Conservation (phyloP, 2,113 vertebrate species). For the Lepus timidus region DNA sequence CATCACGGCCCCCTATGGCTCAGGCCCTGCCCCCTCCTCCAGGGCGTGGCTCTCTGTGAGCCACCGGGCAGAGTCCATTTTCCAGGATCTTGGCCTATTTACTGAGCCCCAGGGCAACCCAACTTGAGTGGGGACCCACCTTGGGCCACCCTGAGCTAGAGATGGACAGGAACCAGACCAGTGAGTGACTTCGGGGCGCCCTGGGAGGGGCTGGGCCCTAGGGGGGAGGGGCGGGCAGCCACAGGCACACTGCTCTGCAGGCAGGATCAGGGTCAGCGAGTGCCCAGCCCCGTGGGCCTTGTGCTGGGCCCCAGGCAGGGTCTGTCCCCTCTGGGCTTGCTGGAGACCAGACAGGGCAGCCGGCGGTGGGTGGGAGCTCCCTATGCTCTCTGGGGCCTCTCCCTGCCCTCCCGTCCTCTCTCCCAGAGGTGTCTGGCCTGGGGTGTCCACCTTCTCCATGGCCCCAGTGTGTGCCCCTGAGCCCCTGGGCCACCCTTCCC, state of each 20-base stretch:
- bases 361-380: rapidly evolving
- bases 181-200: neutral
- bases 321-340: neutral
- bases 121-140: neutral
- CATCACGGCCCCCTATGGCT: neutral
- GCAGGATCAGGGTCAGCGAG: neutral
- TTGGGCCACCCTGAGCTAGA: neutral
- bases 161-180: neutral
- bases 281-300: no score
- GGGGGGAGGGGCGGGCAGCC: neutral
- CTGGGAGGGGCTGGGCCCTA: neutral
- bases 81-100: neutral
- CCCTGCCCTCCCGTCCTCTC: neutral
- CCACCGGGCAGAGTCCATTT: neutral
- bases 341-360: no score
- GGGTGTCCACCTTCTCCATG: neutral
- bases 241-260: neutral
- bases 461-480: neutral
- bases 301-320: neutral
- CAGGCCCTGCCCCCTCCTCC: neutral
- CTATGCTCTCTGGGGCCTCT: neutral
- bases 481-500: neutral
- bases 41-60: neutral
- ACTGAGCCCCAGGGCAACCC: neutral
- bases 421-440: neutral